A percentile compares a stretch with the other conserved stretches of the same genome.
Conservation (phyloP, 2,888 invertebrate genomes). For the Caenorhabditis sp. region DNA sequence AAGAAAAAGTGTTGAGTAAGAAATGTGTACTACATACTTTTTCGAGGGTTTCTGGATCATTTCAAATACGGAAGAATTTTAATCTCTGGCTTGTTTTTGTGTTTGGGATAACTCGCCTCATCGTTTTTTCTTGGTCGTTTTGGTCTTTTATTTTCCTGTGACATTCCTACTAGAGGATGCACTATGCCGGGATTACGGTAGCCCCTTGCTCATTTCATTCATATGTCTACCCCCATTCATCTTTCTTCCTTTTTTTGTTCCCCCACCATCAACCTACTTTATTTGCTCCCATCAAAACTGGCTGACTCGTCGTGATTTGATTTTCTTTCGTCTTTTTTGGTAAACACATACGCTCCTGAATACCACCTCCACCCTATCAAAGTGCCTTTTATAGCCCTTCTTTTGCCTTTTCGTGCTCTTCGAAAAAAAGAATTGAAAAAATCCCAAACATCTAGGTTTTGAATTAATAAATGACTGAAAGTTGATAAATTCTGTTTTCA, state of each 20-base stretch:
- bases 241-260: background rate
- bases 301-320: slow-evolving; percentile 51
- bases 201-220: slow-evolving; percentile 29
- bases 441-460: slow-evolving; percentile 42
- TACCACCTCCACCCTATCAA: slow-evolving; percentile 29
- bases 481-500: background rate
- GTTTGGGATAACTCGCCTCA: slow-evolving; percentile 51
- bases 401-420: slow-evolving; percentile 5
- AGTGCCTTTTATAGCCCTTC: slow-evolving; percentile 49
- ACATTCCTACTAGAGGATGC: slow-evolving; percentile 25
- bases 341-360: slow-evolving; percentile 31
- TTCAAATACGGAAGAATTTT: slow-evolving; percentile 63
- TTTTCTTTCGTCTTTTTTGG: slow-evolving; percentile 27
- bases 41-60: slow-evolving; percentile 10
- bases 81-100: slow-evolving; percentile 62
- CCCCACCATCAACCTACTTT: slow-evolving; percentile 20
- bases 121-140: slow-evolving; percentile 23
- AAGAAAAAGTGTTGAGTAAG: background rate
- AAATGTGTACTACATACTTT: background rate
- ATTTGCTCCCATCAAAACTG: slow-evolving; percentile 57
- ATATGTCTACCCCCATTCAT: background rate
- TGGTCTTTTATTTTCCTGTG: slow-evolving; percentile 36
- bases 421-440: slow-evolving; percentile 21
- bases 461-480: slow-evolving; percentile 37
- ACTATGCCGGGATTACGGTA: slow-evolving; percentile 45